Evolutionary conservation across 64 coral and sea anemone genomes (phyloP).

Genomic region (Porites lutea): DNA sequence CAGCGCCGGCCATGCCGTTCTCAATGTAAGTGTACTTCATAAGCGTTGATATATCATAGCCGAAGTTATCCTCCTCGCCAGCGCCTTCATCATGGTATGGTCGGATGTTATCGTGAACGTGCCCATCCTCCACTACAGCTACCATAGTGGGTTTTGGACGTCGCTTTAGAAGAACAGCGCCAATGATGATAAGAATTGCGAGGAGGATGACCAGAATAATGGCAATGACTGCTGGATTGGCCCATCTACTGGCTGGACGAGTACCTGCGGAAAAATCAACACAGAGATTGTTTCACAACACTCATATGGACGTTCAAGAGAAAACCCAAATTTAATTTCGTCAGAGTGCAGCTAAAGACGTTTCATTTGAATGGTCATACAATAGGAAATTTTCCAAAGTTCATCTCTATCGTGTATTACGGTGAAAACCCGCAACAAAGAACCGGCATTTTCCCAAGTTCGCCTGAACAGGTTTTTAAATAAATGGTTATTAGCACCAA

Average conservation of each 20-base stretch:
- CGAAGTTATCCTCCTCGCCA: slow-evolving; percentile 95
- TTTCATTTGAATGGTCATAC: too few species aligned
- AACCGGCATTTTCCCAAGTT: too few species aligned
- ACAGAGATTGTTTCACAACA: not conserved
- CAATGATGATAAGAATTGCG: slow-evolving; percentile 78
- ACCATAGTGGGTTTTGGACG: slow-evolving; percentile 54
- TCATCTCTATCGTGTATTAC: too few species aligned
- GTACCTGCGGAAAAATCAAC: slow-evolving; percentile 34
- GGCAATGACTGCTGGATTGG: slow-evolving; percentile 80
- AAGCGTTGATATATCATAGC: slow-evolving; percentile 90
- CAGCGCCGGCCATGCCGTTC: slow-evolving; percentile 54
- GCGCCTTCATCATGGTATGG: slow-evolving; percentile 98
- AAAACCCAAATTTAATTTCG: too few species aligned
- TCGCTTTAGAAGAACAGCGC: slow-evolving; percentile 79
- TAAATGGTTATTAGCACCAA: too few species aligned
- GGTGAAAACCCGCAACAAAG: too few species aligned
- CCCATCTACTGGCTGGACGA: slow-evolving; percentile 59
- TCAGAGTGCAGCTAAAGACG: too few species aligned
- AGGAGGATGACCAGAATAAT: slow-evolving; percentile 79
- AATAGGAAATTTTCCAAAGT: too few species aligned
- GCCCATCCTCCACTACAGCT: slow-evolving; percentile 74
- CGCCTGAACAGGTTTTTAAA: too few species aligned
- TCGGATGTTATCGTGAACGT: slow-evolving; percentile 94
- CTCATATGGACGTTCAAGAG: not conserved
- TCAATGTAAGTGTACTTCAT: slow-evolving; percentile 98